phyloP scores from a whole-genome alignment of 1,140 invertebrate genomes.

The Melanaphis sacchari region DNA sequence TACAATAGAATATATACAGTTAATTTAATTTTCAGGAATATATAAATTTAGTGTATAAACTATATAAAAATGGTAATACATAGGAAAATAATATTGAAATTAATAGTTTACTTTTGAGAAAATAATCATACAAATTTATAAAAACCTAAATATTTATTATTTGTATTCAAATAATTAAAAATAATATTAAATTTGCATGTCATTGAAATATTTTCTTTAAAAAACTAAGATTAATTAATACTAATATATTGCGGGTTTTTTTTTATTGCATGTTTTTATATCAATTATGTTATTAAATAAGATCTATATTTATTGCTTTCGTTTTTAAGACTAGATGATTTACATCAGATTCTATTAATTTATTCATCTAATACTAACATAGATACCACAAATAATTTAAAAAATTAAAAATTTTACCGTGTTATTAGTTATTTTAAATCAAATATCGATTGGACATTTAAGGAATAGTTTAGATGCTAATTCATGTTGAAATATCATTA shows the following conservation, averaged over 20 bases:
- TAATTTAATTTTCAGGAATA: not conserved
- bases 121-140: not conserved
- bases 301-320: conserved; percentile 31
- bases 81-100: not conserved
- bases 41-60: not conserved
- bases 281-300: not conserved
- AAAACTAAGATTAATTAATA: conserved; percentile 2
- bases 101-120: too few relatives aligned
- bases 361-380: not conserved
- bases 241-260: not conserved
- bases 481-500: not conserved
- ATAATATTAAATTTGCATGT: not conserved
- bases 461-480: not conserved
- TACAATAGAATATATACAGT: not conserved
- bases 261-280: not conserved
- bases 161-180: not conserved
- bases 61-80: not conserved
- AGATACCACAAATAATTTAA: not conserved
- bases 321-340: not conserved
- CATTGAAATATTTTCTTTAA: not conserved
- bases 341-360: not conserved
- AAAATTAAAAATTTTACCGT: not conserved
- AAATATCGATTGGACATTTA: not conserved
- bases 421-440: not conserved
- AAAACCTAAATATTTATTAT: not conserved